These are phyloP conservation scores for Euproctis similis DNA, from an alignment of 2,888 invertebrate genomes.

Conservation along the genomic window DNA sequence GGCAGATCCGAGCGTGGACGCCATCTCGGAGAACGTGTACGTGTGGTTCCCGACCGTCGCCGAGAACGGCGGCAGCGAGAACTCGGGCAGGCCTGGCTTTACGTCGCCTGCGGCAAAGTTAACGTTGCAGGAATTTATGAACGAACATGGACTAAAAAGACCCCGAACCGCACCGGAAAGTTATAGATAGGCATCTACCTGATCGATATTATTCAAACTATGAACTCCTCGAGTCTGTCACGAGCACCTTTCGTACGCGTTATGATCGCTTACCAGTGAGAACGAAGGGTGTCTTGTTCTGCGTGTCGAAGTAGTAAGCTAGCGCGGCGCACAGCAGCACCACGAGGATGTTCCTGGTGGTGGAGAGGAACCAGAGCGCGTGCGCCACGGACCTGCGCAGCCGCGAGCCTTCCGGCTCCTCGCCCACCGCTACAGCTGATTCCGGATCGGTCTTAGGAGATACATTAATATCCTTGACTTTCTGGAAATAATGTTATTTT, in stretches of 20 bases:
- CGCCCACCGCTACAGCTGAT: constrained; percentile 17
- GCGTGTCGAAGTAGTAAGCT: constrained; percentile 79
- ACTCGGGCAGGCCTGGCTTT: constrained; percentile 80
- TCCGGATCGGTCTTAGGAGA: constrained; percentile 36
- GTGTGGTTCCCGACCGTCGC: constrained; percentile 79
- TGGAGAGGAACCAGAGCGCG: constrained; percentile 82
- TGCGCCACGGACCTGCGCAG: constrained; percentile 62
- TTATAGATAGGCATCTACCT: too few relatives aligned
- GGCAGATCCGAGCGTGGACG: constrained; percentile 87
- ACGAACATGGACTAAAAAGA: too few relatives aligned
- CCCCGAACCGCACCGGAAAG: too few relatives aligned
- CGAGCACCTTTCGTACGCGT: background rate
- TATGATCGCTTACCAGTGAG: constrained; percentile 78
- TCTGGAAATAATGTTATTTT: too few relatives aligned
- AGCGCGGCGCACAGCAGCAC: constrained; percentile 81
- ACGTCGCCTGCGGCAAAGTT: constrained; percentile 73
- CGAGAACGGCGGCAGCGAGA: constrained; percentile 80
- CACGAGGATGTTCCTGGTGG: constrained; percentile 84
- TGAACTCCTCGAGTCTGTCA: background rate
- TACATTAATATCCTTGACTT: constrained; percentile 80
- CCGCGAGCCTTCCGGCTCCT: constrained; percentile 14
- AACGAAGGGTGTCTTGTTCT: constrained; percentile 77
- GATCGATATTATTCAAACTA: too few relatives aligned
- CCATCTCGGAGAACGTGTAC: constrained; percentile 81
- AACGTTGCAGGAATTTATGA: too few relatives aligned